phyloP scores from a whole-genome alignment of 2,888 invertebrate genomes.

The Lasioglossum vierecki region DNA sequence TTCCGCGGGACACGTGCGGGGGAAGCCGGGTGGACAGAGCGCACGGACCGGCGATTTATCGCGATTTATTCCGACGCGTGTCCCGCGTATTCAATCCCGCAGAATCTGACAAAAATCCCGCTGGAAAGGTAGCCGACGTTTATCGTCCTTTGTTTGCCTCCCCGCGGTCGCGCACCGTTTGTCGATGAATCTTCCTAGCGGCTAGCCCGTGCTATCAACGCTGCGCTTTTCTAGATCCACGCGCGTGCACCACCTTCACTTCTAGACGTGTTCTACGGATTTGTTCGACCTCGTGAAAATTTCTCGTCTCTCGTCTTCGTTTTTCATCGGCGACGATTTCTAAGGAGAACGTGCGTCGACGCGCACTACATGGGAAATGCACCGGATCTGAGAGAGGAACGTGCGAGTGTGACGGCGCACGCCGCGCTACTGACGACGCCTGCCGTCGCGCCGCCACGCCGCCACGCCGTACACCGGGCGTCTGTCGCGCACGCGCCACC shows the following conservation, averaged over 20 bases:
- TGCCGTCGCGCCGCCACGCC: slow-evolving; percentile 75
- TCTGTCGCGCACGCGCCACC: slow-evolving; percentile 55
- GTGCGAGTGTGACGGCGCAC: slow-evolving; percentile 83
- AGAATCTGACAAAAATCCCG: slow-evolving; percentile 40
- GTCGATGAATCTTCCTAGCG: slow-evolving; percentile 23
- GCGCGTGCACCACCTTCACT: neutral
- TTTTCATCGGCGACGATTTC: neutral
- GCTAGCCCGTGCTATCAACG: neutral
- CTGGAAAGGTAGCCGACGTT: slow-evolving; percentile 21
- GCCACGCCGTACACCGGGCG: slow-evolving; percentile 68
- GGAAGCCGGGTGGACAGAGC: slow-evolving; percentile 22
- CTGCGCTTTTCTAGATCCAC: neutral
- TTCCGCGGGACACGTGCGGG: slow-evolving; percentile 64
- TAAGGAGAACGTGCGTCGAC: slow-evolving; percentile 34
- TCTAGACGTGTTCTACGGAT: neutral
- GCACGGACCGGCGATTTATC: slow-evolving; percentile 70
- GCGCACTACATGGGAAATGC: slow-evolving; percentile 59
- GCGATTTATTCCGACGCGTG: slow-evolving; percentile 68
- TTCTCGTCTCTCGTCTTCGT: neutral
- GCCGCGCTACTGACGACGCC: slow-evolving; percentile 83
- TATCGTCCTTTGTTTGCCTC: slow-evolving; percentile 28
- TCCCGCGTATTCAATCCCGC: slow-evolving; percentile 65
- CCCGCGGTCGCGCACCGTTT: slow-evolving; percentile 14
- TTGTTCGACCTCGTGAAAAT: neutral
- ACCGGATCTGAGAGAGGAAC: slow-evolving; percentile 65